Conservation (phyloP, 2,113 vertebrate species). For the Tretioscincus oriximinensis region DNA sequence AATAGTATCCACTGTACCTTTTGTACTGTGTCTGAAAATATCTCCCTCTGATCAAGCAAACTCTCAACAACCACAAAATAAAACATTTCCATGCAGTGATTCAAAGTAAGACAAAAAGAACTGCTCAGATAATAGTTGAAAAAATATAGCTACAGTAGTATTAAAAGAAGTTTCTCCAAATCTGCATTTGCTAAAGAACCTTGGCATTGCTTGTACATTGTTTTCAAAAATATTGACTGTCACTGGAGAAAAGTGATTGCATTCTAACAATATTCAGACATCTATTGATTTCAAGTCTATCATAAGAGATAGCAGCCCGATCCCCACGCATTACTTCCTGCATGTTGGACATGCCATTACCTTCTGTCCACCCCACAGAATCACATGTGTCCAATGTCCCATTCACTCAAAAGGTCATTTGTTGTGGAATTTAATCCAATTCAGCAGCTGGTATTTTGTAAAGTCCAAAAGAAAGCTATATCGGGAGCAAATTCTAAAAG, state of each 20-base stretch:
- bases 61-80: constrained; percentile 33
- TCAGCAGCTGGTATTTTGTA: no score
- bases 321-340: no score
- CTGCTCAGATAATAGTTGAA: constrained; percentile 19
- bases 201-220: constrained; percentile 26
- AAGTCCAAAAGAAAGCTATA: no score
- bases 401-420: no score
- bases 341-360: no score
- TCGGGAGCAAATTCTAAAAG: no score
- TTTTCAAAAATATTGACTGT: constrained; percentile 47
- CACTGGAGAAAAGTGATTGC: constrained; percentile 35
- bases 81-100: constrained; percentile 9
- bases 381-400: no score
- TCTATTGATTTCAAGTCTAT: neutral
- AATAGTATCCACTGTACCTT: rapidly evolving
- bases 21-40: constrained; percentile 16
- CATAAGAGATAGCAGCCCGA: neutral
- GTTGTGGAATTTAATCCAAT: no score
- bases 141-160: constrained; percentile 34
- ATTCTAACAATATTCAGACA: constrained; percentile 16
- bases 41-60: constrained; percentile 28
- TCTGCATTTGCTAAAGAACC: constrained; percentile 21
- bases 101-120: constrained; percentile 24
- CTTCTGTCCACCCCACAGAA: no score
- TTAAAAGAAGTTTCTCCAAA: constrained; percentile 25